Conservation (phyloP, 2,888 invertebrate species). For the Andrena minutula region DNA sequence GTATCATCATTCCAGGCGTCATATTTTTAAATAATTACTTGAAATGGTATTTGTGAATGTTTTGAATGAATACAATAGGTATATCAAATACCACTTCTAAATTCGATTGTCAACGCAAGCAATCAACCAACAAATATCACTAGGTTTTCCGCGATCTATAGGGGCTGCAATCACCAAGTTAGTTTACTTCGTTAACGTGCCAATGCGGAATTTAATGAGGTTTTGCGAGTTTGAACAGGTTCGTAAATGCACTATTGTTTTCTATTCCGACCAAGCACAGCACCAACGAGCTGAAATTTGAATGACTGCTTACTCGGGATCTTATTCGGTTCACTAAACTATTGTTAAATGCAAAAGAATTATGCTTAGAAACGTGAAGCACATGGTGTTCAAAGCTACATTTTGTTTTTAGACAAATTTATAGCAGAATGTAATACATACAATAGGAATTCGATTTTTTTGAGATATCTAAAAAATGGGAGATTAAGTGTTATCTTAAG, state of each 20-base stretch:
- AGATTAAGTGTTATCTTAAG: too few relatives aligned
- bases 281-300: neutral
- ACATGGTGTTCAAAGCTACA: too few relatives aligned
- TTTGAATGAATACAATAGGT: too few relatives aligned
- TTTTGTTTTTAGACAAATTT: too few relatives aligned
- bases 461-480: too few relatives aligned
- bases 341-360: too few relatives aligned
- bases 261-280: conserved; percentile 1
- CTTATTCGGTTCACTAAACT: too few relatives aligned
- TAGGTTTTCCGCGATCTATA: neutral
- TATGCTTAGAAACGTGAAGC: too few relatives aligned
- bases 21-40: neutral
- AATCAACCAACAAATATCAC: neutral
- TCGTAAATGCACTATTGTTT: conserved; percentile 46
- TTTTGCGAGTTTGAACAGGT: conserved; percentile 29
- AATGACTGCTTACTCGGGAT: neutral
- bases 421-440: too few relatives aligned
- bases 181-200: conserved; percentile 13
- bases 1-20: neutral
- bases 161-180: conserved; percentile 2
- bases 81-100: neutral
- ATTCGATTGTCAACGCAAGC: neutral
- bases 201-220: conserved; percentile 25
- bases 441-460: too few relatives aligned
- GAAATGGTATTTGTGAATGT: too few relatives aligned